phyloP scores from a whole-genome alignment of 2,113 vertebrate genomes.

The Pterocles orientalis region DNA sequence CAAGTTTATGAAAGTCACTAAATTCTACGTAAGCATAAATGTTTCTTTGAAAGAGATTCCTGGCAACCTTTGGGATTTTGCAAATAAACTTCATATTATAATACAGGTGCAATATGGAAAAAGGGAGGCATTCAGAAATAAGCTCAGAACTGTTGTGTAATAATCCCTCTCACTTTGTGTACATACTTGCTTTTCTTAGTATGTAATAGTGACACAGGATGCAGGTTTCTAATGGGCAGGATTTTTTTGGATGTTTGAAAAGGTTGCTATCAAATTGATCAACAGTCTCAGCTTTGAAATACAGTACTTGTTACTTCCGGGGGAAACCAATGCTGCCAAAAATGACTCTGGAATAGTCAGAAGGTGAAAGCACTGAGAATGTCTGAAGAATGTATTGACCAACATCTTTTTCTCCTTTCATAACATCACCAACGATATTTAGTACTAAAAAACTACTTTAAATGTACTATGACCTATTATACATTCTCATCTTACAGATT shows the following conservation, averaged over 20 bases:
- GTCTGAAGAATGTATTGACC: rapidly evolving
- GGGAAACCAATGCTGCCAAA: neutral
- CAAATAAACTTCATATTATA: neutral
- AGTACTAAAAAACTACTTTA: neutral
- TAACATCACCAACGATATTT: neutral
- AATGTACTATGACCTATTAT: neutral
- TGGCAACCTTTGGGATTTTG: neutral
- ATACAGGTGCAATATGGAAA: neutral
- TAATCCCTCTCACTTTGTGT: neutral
- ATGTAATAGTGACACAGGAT: neutral
- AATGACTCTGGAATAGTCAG: neutral
- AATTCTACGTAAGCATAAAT: neutral
- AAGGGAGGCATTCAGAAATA: neutral
- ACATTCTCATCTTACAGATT: neutral
- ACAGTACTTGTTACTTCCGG: neutral
- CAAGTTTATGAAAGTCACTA: neutral
- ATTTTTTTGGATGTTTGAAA: neutral
- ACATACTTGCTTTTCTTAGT: neutral
- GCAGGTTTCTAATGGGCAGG: neutral
- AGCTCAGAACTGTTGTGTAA: neutral
- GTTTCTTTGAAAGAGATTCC: neutral
- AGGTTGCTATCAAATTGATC: neutral
- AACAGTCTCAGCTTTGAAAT: neutral
- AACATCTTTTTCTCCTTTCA: neutral
- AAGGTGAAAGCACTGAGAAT: neutral